Evolutionary conservation across 2,797 vertebrate genomes (phyloP).

Genomic region (Chromobotia macracanthus): DNA sequence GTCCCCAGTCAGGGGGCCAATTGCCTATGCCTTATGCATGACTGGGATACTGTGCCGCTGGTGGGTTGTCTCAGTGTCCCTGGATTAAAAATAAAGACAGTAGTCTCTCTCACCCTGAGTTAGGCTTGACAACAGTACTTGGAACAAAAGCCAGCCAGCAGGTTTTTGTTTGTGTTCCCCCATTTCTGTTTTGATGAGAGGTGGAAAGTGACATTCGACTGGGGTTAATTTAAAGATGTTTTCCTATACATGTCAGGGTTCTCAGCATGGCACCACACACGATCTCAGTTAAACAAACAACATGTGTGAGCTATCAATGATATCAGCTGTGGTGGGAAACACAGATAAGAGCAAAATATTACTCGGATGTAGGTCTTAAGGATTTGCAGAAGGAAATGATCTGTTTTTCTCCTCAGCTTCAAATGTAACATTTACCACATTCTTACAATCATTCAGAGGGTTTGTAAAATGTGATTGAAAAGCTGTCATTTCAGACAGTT

Average conservation of each 20-base stretch:
- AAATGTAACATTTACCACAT: neutral
- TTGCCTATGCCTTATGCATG: conserved; percentile 26
- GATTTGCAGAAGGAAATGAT: neutral
- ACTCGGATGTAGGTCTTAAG: neutral
- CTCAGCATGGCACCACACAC: conserved; percentile 56
- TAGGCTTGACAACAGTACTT: conserved; percentile 55
- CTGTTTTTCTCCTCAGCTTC: conserved; percentile 1
- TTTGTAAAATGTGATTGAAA: neutral
- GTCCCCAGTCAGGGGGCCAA: conserved; percentile 57
- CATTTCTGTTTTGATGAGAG: conserved; percentile 47
- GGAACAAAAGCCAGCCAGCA: conserved; percentile 51
- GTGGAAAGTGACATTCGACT: conserved; percentile 47
- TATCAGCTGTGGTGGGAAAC: conserved; percentile 42
- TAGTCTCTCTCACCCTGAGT: conserved; percentile 38
- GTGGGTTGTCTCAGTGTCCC: conserved; percentile 46
- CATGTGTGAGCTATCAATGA: conserved; percentile 52
- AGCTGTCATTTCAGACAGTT: neutral
- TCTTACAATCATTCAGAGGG: neutral
- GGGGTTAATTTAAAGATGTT: conserved; percentile 53
- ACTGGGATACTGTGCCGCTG: conserved; percentile 45
- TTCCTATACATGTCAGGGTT: conserved; percentile 53
- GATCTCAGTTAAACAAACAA: conserved; percentile 60
- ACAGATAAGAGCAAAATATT: conserved; percentile 29
- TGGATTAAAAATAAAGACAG: conserved; percentile 61
- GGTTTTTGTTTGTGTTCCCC: conserved; percentile 53